Percentiles rank a stretch among this genome's conserved stretches.
phyloP scores from a whole-genome alignment of 2,113 vertebrate species.

The Gorilla gorilla region DNA sequence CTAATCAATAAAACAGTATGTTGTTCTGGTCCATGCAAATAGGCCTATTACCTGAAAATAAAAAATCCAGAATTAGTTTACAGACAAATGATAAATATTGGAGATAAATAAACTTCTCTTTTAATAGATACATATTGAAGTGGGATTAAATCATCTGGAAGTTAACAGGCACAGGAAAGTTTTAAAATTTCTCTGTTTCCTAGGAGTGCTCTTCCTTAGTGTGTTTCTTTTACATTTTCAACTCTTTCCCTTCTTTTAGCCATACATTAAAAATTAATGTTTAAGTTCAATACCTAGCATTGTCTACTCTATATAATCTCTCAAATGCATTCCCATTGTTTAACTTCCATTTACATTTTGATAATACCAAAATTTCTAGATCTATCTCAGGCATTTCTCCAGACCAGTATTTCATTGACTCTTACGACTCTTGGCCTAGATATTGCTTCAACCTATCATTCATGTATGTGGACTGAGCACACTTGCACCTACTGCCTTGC shows the following conservation, averaged over 20 bases:
- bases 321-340: neutral
- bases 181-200: neutral
- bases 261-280: neutral
- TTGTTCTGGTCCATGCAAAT: neutral
- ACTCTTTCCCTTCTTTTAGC: neutral
- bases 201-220: neutral
- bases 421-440: neutral
- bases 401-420: neutral
- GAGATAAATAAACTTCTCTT: neutral
- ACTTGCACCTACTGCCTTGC: neutral
- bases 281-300: neutral
- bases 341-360: neutral
- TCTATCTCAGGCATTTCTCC: neutral
- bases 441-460: neutral
- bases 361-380: neutral
- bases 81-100: neutral
- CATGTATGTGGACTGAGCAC: neutral
- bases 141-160: neutral
- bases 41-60: neutral
- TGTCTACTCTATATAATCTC: neutral
- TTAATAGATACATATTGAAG: neutral
- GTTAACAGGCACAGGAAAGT: neutral
- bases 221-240: neutral
- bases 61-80: neutral
- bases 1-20: neutral